Base-by-base conservation (phyloP, 2,797 vertebrate species). In the Gadopsis bispinosus region DNA sequence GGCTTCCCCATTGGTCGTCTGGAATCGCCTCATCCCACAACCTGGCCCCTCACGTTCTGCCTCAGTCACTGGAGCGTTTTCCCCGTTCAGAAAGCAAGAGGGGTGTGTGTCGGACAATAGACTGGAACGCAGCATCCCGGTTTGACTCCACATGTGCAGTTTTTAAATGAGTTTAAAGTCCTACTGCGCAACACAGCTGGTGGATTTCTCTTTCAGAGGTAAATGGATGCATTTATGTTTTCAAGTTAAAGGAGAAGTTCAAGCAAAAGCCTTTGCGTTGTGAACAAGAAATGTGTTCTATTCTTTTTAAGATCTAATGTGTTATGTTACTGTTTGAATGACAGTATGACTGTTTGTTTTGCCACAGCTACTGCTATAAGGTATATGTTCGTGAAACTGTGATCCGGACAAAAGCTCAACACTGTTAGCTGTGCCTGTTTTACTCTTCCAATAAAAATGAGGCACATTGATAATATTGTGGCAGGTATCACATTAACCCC, bases 1-100 rank as follows among this genome's bases (percentile, higher is more conserved):
- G 79, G 83, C 64, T 89, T 91, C 90, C 94, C 94, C 93, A 96
- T 97, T 97, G 97, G 96, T 88, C 65, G 73, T 70, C 83, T 64
- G 54, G 55, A 83, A 96, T 97, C 96, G 95, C 96, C 96, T 96
- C 96, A 97, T 95, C 91, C 87, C 83, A 88, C 88, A 94, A 93
- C 94, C 86, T 68, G 90, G 92, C 94, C 95, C 92, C 92, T 93
- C 87, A 85, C 83, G 79, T 83, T 90, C 79, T 80, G 80, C 88
- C 66, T 84, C 81, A 50, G 88, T 83, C 82, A 83, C 85, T 91
- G 87, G 89, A 90, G 80, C 81, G 63, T 77, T 91, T 79, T 93
- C 91, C 88, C 87, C 87, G 77, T 89, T 89, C 84, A 86, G 89
- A 91, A 68, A 77, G 53, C 87, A 74, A 85, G 77, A 85, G 76